Evolutionary conservation across 2,113 vertebrate species (phyloP).

Genomic region (Rhadina sibilatrix): DNA sequence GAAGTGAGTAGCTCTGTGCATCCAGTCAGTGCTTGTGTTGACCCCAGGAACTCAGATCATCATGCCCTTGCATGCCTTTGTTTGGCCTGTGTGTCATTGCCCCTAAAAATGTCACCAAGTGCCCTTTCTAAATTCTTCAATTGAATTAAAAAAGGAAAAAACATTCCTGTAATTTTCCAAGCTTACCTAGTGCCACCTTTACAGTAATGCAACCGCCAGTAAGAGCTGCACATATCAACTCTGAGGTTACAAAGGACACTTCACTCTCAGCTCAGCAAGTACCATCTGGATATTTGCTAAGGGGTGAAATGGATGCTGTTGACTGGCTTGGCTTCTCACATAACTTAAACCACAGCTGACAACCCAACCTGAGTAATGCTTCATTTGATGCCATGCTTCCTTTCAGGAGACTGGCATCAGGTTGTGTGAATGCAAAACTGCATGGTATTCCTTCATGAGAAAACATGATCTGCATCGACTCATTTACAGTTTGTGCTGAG

Average conservation of each 20-base stretch:
- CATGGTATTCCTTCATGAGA: background rate
- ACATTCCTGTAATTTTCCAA: background rate
- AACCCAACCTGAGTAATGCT: background rate
- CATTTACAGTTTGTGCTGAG: background rate
- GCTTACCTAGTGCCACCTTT: background rate
- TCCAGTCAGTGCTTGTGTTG: background rate
- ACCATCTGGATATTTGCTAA: background rate
- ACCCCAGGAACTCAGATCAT: background rate
- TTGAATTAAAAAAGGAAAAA: background rate
- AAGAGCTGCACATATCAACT: accelerated
- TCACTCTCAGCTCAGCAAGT: background rate
- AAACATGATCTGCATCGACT: background rate
- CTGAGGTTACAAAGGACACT: background rate
- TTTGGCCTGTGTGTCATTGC: background rate
- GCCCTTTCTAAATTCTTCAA: background rate
- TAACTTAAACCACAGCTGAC: background rate
- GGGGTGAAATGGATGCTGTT: background rate
- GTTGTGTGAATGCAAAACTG: background rate
- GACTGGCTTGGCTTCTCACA: background rate
- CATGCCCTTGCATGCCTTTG: accelerated
- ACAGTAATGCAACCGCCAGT: accelerated
- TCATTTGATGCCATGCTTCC: background rate
- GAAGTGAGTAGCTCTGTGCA: background rate
- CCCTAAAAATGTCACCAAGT: background rate
- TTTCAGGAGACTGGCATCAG: background rate